These are phyloP conservation scores for Acromyrmex heyeri DNA, from an alignment of 1,140 invertebrate genomes.

Conservation along the genomic window DNA sequence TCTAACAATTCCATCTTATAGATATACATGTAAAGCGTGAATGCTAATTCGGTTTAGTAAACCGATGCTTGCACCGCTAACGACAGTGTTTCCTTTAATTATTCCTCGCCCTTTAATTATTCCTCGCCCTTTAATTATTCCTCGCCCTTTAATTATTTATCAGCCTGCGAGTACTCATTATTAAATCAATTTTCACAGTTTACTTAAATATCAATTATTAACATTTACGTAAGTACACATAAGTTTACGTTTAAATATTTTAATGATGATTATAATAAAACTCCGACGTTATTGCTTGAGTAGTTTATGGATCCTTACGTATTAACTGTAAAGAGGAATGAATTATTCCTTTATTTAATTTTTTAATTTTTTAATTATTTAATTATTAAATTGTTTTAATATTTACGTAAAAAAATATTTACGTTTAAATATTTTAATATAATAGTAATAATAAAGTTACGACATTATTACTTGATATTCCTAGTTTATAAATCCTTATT, in stretches of 20 bases:
- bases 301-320: background rate
- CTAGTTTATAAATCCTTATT: background rate
- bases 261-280: slow-evolving; percentile 10
- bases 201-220: slow-evolving; percentile 45
- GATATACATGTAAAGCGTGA: background rate
- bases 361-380: background rate
- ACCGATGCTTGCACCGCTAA: slow-evolving; percentile 36
- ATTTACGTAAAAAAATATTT: too few relatives aligned
- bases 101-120: slow-evolving; percentile 26
- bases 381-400: background rate
- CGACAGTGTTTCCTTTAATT: slow-evolving; percentile 60
- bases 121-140: background rate
- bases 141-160: background rate
- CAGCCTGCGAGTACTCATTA: slow-evolving; percentile 11
- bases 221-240: background rate
- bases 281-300: background rate
- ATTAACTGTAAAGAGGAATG: too few relatives aligned
- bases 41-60: slow-evolving; percentile 59
- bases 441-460: background rate
- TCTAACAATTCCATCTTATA: slow-evolving; percentile 59
- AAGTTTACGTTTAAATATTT: slow-evolving; percentile 33
- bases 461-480: background rate
- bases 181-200: slow-evolving; percentile 45
- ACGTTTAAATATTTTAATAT: slow-evolving; percentile 39
- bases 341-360: background rate